A percentile compares a stretch with the other conserved stretches of the same genome.
Conservation (phyloP, 2,113 vertebrate genomes). For the Centropus unirufus region DNA sequence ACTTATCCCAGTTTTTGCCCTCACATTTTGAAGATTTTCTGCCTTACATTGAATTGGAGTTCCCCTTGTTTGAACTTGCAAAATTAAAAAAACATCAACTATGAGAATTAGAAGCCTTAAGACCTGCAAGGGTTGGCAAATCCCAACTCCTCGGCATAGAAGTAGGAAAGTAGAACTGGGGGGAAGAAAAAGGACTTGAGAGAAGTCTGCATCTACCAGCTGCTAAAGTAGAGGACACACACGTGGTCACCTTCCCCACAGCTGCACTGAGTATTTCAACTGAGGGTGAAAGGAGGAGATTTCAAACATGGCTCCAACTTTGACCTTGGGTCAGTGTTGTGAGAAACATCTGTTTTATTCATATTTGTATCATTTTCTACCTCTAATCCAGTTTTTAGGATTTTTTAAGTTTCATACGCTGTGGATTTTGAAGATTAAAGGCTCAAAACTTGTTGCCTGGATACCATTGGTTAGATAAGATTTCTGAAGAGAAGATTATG, state of each 20-base stretch:
- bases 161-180: background rate
- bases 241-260: background rate
- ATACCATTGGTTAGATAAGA: conserved; percentile 40
- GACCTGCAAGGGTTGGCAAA: conserved; percentile 15
- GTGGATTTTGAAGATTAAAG: conserved; percentile 50
- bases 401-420: background rate
- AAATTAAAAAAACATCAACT: conserved; percentile 30
- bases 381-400: background rate
- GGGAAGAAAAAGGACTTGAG: background rate
- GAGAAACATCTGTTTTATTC: background rate
- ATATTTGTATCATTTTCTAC: background rate
- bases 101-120: background rate
- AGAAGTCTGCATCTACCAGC: background rate
- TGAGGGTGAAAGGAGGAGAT: background rate
- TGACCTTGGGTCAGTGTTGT: background rate
- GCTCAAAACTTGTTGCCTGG: conserved; percentile 10
- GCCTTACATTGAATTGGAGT: conserved; percentile 9
- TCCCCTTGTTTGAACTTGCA: conserved; percentile 47
- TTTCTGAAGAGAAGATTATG: conserved; percentile 38
- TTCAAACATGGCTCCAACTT: background rate
- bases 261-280: background rate
- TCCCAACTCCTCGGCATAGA: background rate
- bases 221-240: background rate
- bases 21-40: conserved; percentile 31
- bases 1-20: conserved; percentile 26